Evolutionary conservation across 2,888 invertebrate genomes (phyloP), one percentile per base, ranked within the genome.

Genomic region (Standfussiana lucernea): DNA sequence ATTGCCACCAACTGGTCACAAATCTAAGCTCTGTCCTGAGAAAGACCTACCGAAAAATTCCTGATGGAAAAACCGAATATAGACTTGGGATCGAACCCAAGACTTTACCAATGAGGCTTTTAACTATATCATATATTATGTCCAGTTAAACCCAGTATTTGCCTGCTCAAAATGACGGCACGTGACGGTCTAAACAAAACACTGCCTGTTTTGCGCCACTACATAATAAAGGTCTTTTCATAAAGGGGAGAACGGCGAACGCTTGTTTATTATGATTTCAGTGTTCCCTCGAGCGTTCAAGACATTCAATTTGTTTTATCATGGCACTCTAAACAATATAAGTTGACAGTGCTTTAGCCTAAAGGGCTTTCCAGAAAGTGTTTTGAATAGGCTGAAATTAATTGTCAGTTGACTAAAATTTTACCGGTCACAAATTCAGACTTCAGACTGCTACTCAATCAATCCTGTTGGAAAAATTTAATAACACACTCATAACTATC

Each of bases 231-330:
- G 15, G 21, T 13, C 1, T 15, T 61, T 28, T 32, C 1, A n/a
- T 21, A 42, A 35, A 35, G 35, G 0, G 8, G 11, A 1, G 10
- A 35, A 50, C n/a, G 3, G 53, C 7, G 7, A 35, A 11, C 18
- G 42, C 24, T 53, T 77, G 45, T 64, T 53, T 10, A 64, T 24
- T 45, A 37, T 64, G 35, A 64, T 5, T 3, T 37, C 18, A 24
- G 18, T 45, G 11, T 37, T 53, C 8, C 6, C 10, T 32, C 21
- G 40, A 47, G 75, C 50, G n/a, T 21, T 21, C 11, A 18, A 21
- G n/a, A 53, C 24, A 75, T 56, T 56, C 13, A 45, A 77, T 37
- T 77, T 45, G 45, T 64, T 77, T 32, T 5, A 53, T 37, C 24
- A 56, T 10, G 45, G 35, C 28, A 3, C 24, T 37, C 4, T 1